Conservation (phyloP, 2,113 vertebrate genomes). For the Hystrix cristata region DNA sequence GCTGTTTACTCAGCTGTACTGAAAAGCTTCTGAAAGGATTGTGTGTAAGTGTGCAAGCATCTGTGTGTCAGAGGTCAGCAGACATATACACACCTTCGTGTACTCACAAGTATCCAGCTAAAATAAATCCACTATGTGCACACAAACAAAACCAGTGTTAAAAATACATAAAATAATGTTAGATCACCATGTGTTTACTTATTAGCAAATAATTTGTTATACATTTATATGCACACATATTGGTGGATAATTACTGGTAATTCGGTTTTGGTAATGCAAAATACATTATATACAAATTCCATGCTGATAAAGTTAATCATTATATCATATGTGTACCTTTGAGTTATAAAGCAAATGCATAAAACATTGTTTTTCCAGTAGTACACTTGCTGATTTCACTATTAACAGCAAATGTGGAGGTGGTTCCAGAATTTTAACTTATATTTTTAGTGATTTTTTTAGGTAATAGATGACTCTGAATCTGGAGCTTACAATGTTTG, state of each 20-base stretch:
- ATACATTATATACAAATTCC: background rate
- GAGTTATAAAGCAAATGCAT: background rate
- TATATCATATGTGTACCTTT: background rate
- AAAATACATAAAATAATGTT: background rate
- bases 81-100: rapidly evolving
- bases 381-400: background rate
- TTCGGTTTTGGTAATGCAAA: background rate
- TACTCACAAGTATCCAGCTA: background rate
- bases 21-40: background rate
- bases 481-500: background rate
- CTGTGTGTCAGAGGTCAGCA: rapidly evolving
- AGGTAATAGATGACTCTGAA: background rate
- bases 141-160: background rate
- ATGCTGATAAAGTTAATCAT: background rate
- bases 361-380: background rate
- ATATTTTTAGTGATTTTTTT: background rate
- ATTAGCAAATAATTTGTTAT: background rate
- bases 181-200: background rate
- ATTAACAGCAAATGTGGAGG: background rate
- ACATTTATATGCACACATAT: background rate
- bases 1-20: background rate
- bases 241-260: background rate
- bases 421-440: background rate
- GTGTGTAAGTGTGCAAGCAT: rapidly evolving
- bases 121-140: background rate